Evolutionary conservation across 2,113 vertebrate species (phyloP).

Genomic region (Podarcis cretensis): DNA sequence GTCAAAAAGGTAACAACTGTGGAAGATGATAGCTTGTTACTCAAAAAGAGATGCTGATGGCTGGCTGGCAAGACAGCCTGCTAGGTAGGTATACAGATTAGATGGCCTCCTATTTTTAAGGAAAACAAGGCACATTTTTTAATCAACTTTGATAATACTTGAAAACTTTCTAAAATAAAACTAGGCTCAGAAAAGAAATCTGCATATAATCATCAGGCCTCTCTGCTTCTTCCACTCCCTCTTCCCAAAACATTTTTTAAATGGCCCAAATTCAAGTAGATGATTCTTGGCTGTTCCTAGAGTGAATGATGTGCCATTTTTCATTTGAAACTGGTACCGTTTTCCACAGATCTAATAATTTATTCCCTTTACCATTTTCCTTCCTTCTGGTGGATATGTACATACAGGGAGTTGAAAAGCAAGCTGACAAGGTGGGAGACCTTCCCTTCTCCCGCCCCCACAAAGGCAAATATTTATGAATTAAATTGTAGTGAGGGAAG

Average conservation of each 20-base stretch:
- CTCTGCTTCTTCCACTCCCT: conserved; percentile 44
- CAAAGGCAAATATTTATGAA: no score
- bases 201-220: conserved; percentile 16
- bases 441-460: no score
- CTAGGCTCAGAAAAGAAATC: conserved; percentile 33
- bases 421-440: no score
- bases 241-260: conserved; percentile 43
- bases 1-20: background rate
- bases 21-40: background rate
- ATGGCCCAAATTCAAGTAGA: conserved; percentile 63
- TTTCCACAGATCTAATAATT: conserved; percentile 71
- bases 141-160: background rate
- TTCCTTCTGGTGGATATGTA: no score
- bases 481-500: no score
- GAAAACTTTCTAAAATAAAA: conserved; percentile 11
- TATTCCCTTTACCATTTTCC: conserved; percentile 40
- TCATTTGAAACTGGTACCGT: conserved; percentile 75
- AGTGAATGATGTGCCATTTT: conserved; percentile 74
- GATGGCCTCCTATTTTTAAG: conserved; percentile 18
- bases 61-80: background rate
- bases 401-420: no score
- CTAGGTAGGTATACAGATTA: background rate
- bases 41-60: background rate
- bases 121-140: conserved; percentile 22
- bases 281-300: conserved; percentile 71